A percentile compares a stretch with the other conserved stretches of the same genome.
Evolutionary conservation across 2,888 invertebrate species (phyloP).

Genomic region (Harmothoe impar): DNA sequence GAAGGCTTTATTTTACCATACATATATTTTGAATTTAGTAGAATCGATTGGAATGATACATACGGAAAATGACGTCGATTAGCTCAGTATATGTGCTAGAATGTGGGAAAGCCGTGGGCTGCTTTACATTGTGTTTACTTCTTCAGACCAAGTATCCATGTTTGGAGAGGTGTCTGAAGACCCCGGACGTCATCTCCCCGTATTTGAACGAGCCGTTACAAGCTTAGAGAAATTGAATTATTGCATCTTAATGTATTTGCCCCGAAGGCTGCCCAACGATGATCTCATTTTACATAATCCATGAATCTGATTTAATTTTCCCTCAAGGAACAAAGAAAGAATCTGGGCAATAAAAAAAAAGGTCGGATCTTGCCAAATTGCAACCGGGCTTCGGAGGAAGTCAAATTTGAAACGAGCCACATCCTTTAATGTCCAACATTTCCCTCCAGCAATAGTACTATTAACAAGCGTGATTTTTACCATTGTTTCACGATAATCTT

Average conservation of each 20-base stretch:
- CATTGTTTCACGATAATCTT: neutral
- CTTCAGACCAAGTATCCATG: no score
- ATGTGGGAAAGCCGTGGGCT: no score
- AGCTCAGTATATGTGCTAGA: no score
- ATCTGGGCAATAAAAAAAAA: neutral
- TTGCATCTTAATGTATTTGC: conserved; percentile 48
- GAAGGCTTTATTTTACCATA: no score
- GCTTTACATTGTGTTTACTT: no score
- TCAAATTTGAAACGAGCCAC: conserved; percentile 8
- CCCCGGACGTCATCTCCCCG: neutral
- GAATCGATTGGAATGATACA: no score
- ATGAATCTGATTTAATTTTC: conserved; percentile 28
- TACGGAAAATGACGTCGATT: no score
- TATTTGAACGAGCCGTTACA: conserved; percentile 39
- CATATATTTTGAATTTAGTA: no score
- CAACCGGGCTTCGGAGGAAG: neutral
- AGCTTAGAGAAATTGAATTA: conserved; percentile 45
- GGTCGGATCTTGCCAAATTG: neutral
- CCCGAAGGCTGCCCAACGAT: conserved; percentile 30
- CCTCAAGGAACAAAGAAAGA: conserved; percentile 43
- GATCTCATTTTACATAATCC: conserved; percentile 63
- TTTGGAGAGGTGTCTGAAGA: neutral
- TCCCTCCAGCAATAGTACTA: neutral
- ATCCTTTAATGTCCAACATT: neutral
- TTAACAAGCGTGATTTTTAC: neutral